Evolutionary conservation across 2,113 vertebrate genomes (phyloP).

Genomic region (Narcine bancroftii): DNA sequence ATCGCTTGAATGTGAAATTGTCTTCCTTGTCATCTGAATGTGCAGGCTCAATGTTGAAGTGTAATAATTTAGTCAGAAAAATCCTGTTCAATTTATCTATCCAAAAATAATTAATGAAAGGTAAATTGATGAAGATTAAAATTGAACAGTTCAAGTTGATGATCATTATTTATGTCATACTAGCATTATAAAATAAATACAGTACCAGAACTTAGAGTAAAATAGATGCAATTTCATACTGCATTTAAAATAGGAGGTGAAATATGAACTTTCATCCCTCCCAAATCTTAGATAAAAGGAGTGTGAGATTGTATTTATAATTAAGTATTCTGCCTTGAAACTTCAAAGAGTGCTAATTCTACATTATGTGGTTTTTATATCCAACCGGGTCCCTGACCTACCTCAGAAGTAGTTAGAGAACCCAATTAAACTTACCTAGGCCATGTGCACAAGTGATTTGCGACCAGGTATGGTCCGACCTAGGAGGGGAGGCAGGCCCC

Average conservation of each 20-base stretch:
- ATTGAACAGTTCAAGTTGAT: background rate
- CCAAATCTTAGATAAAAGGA: background rate
- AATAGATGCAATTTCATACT: background rate
- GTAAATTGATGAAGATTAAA: background rate
- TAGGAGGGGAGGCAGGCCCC: too few species aligned
- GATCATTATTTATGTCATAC: background rate
- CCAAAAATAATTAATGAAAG: constrained; percentile 21
- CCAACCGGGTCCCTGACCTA: too few species aligned
- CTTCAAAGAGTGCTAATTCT: background rate
- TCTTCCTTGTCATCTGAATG: background rate
- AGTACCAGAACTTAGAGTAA: background rate
- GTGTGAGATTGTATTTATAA: background rate
- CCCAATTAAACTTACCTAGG: too few species aligned
- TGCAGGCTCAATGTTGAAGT: background rate
- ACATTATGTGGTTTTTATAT: background rate
- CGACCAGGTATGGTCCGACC: too few species aligned
- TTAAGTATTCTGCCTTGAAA: background rate
- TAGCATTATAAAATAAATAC: constrained; percentile 21
- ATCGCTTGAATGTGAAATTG: background rate
- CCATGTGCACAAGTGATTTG: too few species aligned
- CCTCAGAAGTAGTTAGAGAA: too few species aligned
- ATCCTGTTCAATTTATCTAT: constrained; percentile 7
- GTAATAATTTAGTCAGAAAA: background rate
- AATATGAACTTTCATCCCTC: background rate
- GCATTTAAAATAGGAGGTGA: background rate